Base-by-base conservation (phyloP, 2,113 vertebrate species). In the Pardalotus punctatus region DNA sequence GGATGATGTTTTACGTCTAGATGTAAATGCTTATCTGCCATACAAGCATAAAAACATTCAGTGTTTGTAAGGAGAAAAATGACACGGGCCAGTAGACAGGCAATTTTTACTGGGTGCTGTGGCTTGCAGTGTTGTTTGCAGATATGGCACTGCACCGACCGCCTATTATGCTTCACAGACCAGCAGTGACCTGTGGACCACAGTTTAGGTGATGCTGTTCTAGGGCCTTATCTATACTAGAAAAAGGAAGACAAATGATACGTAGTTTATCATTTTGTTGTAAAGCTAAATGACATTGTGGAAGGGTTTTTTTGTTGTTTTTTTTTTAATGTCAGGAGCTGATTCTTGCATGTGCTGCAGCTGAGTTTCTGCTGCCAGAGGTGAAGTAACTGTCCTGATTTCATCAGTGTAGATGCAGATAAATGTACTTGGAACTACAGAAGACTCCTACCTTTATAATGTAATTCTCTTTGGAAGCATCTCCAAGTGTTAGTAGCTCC, bases 221-320 rank as follows among this genome's bases (percentile, higher is more conserved):
- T 73, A 73, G 33, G 27, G 47, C 79, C 76, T 94, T 96, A 96
- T 88, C 94, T 96, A 2, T 50, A 72, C 83, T 61, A 57, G 57
- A 50, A 61, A 80, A 89, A 90, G 33, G 67, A 93, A 93, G 93
- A 95, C 82, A 95, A 94, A 92, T 35, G 83, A 77, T 83, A 60
- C 80, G 33, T 35, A 64, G 86, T 90, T 96, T 94, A 93, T 93
- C 2, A 0, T 90, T 67, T 50, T 2, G 9, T 58, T 62, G 82
- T 93, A 92, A 93, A 90, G 33, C 91, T 92, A 88, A 95, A 88
- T 83, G 64, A 66, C 80, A 56, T 40, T 66, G 50, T 77, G 56
- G 50, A 67, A 33, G 21, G 14, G 64, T 53, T 77, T n/a, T n/a
- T n/a, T n/a, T n/a, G n/a, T n/a, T 70, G 31, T 35, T 9, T 3